Evolutionary conservation across 2,113 vertebrate species (phyloP), one percentile per base, ranked within the genome.

Genomic region (Bombycilla garrulus): DNA sequence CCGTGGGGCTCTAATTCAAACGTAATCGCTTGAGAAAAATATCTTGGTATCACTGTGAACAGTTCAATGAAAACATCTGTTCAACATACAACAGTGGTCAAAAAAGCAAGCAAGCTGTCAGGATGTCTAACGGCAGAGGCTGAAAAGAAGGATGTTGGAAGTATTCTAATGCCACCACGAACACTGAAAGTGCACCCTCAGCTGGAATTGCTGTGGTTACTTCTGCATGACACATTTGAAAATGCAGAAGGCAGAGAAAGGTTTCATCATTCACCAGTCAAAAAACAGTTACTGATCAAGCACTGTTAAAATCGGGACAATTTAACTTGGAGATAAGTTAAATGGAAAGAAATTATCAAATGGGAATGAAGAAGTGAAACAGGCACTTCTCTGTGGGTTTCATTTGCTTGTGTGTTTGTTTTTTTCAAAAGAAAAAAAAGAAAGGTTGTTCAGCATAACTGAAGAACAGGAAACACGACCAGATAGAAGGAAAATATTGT

Each of bases 51-150:
- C 86, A 50, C 79, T 88, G 81, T 44, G 71, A 90, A 94, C 23
- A 0, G 94, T 86, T 96, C 94, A 95, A 36, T 45, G 79, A 86
- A 97, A 96, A 96, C 96, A 97, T 97, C 95, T 97, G 96, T 96
- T 96, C 93, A 42, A 15, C 62, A 31, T 47, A 50, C 25, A 93
- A 20, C 0, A 1, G 69, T 83, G 92, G 93, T 94, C 88, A 95
- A 95, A 92, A 86, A 90, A 94, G 53, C 51, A 93, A 94, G 76
- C 72, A 83, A 86, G 88, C 85, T 86, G 51, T 78, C 64, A 88
- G 74, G 74, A 28, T 47, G 35, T 74, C 69, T 79, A 81, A 92
- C 83, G 48, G 18, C 22, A 0, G 66, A 74, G 36, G 40, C 69
- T 38, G 64, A 77, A 88, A 67, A 88, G 36, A 86, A 91, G n/a